These are phyloP conservation scores for Monoplex corrugatus DNA, from an alignment of 2,888 invertebrate genomes.

Conservation along the genomic window DNA sequence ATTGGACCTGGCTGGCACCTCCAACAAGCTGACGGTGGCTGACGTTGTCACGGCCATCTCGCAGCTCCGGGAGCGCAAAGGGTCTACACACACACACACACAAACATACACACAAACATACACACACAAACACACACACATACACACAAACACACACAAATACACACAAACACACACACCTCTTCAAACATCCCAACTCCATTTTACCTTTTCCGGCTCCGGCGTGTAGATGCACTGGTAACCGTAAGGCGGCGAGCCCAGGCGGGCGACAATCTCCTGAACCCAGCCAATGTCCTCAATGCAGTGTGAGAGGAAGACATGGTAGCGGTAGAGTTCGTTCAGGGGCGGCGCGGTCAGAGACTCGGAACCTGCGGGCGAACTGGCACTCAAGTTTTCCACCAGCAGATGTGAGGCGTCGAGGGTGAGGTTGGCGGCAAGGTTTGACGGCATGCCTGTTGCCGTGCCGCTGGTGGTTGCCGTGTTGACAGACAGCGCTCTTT, in stretches of 20 bases:
- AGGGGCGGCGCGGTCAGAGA: constrained; percentile 59
- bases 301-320: constrained; percentile 74
- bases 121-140: too few species aligned
- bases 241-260: constrained; percentile 69
- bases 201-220: background rate
- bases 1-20: background rate
- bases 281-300: constrained; percentile 71
- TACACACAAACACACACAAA: too few species aligned
- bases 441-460: background rate
- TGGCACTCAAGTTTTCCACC: background rate
- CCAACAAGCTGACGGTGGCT: constrained; percentile 23
- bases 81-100: too few species aligned
- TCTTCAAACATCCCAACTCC: too few species aligned
- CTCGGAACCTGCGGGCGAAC: constrained; percentile 47
- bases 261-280: constrained; percentile 64
- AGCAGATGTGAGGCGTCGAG: background rate
- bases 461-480: constrained; percentile 4
- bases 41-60: constrained; percentile 11
- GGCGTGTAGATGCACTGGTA: constrained; percentile 63
- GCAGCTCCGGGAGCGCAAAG: constrained; percentile 24
- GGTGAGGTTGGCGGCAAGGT: background rate
- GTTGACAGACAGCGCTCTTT: constrained; percentile 34
- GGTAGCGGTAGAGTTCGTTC: constrained; percentile 72
- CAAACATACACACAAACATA: too few species aligned
- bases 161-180: too few species aligned